Percentiles rank a stretch among this genome's conserved stretches.
phyloP scores from a whole-genome alignment of 2,888 invertebrate species.

The Philaethria dido region DNA sequence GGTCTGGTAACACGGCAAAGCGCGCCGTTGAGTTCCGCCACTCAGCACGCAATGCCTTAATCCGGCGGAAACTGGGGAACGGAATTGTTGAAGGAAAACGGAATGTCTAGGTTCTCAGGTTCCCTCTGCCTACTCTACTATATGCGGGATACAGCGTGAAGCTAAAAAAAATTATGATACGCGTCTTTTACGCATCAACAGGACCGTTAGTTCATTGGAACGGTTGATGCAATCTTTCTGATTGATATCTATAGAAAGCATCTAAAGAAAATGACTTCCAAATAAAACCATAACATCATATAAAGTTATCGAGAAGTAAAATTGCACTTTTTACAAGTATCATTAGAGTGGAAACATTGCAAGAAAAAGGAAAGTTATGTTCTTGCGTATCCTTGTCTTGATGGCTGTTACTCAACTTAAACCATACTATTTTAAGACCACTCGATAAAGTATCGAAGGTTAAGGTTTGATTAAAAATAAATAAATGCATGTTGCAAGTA shows the following conservation, averaged over 20 bases:
- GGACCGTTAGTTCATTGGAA: no score
- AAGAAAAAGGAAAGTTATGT: constrained; percentile 35
- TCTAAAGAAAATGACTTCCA: neutral
- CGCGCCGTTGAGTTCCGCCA: no score
- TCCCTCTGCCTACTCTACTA: no score
- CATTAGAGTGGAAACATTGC: constrained; percentile 37
- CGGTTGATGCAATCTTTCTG: neutral
- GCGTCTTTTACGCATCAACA: no score
- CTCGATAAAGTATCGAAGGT: constrained; percentile 20
- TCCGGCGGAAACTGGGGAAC: no score
- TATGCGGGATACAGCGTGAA: no score
- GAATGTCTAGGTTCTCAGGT: no score
- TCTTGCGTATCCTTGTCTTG: constrained; percentile 28
- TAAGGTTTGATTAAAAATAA: constrained; percentile 5
- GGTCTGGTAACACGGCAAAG: no score
- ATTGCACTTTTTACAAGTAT: constrained; percentile 26
- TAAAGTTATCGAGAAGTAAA: neutral
- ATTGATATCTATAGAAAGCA: neutral
- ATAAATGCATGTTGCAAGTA: constrained; percentile 6
- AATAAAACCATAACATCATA: neutral
- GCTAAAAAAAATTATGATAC: no score
- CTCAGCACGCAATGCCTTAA: no score
- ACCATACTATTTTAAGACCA: constrained; percentile 14
- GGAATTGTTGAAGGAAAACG: no score
- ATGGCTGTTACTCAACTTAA: constrained; percentile 19